Conservation (phyloP, 2,797 vertebrate genomes). For the Pangasius larnaudii region DNA sequence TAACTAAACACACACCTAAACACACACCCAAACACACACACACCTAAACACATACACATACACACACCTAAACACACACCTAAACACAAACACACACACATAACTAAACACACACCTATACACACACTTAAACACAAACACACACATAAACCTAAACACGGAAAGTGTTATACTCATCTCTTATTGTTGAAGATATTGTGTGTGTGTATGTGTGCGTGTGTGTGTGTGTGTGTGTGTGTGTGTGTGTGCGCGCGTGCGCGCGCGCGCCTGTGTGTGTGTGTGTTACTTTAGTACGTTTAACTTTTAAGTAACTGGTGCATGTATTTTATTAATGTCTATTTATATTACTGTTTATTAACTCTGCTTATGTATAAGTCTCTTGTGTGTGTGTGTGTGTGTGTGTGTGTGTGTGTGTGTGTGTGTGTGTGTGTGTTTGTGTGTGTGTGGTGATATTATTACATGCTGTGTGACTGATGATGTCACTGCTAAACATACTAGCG, state of each 20-base stretch:
- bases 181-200: slow-evolving; percentile 8
- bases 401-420: not conserved
- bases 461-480: not conserved
- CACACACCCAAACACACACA: too few species aligned
- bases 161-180: not conserved
- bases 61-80: not conserved
- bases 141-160: not conserved
- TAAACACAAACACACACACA: not conserved
- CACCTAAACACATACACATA: not conserved
- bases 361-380: too few species aligned
- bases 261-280: not conserved
- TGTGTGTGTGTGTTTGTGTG: not conserved
- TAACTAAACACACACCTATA: not conserved
- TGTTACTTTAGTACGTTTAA: not conserved
- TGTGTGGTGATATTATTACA: not conserved
- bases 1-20: too few species aligned
- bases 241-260: not conserved
- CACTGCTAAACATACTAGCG: not conserved
- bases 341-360: too few species aligned
- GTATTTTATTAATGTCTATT: too few species aligned
- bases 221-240: not conserved
- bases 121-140: not conserved
- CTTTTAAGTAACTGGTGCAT: too few species aligned
- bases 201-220: slow-evolving; percentile 24
- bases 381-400: not conserved